Evolutionary conservation across 2,888 invertebrate genomes (phyloP), one percentile per base, ranked within the genome.

Genomic region (Polymixis lichenea): DNA sequence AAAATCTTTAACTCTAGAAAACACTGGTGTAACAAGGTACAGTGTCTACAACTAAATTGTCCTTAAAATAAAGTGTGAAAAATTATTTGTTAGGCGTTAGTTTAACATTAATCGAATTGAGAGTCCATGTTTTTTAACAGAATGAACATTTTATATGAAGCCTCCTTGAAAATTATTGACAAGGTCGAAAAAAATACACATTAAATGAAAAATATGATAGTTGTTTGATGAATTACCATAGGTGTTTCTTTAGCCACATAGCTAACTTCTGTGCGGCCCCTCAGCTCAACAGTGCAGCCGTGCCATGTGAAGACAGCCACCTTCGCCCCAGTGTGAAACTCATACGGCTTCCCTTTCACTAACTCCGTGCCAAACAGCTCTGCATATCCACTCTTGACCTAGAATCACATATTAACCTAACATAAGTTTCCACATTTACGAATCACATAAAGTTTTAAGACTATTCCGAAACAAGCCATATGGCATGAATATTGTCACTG

Each of bases 361-460:
- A 99, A 92, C 94, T 99, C 99, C 0, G 99, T 99, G 1, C 99
- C 99, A 95, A 99, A 99, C 62, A 99, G 97, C 96, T 99, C 99
- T 0, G 99, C 99, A 89, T 98, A 97, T 0, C 99, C 99, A 89
- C 97, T 98, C 91, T 98, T 98, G 80, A 99, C 96, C 98, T 99
- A 93, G 58, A 92, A 89, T 51, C 78, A 75, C 71, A 84, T 65
- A 74, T 62, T 85, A 76, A 80, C 80, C 76, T 78, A 67, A 78
- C 13, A 43, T 46, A 32, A 2, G 19, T 9, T 53, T 25, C 1
- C 6, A 60, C 2, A n/a, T 61, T 58, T 22, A 19, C 19, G 11
- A 61, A 58, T 58, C 32, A 17, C 46, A 25, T 55, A 17, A 8
- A 32, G 22, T 46, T 38, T 51, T 2, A 25, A 1, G 28, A n/a